Evolutionary conservation across 2,797 vertebrate genomes (phyloP), one percentile per base, ranked within the genome.

Genomic region (Ctenopoma multispine): DNA sequence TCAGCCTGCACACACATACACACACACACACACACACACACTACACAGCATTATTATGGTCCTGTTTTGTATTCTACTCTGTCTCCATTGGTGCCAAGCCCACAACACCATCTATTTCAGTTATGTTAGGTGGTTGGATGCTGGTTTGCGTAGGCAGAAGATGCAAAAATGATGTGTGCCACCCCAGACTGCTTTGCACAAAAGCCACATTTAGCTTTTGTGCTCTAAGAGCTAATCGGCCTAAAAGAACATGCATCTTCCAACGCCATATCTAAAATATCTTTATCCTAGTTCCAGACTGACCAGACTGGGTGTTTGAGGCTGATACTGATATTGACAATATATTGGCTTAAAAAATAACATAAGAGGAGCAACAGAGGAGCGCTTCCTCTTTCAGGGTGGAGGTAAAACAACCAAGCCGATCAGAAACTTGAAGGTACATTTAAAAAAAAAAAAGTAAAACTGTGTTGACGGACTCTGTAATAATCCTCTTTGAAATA

Each of bases 31-130:
- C 53, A 92, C 89, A 90, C 49, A 34, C 29, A 34, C 54, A 92
- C 92, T 88, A 75, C 40, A 12, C 55, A 66, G 75, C 82, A 76
- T 92, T 90, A 83, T 92, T 72, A 44, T 55, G 4, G 36, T 75
- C 59, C 77, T 69, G 66, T 56, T 88, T 79, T 76, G 69, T 84
- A 66, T 80, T 84, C 85, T 58, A 20, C 50, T 63, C 72, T 43
- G 75, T 67, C 70, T 71, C 70, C 79, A 47, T 55, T 62, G 72
- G 72, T 72, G 47, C 67, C 79, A 50, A 77, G 51, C 86, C 83
- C 78, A 87, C 90, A 60, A 1, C 69, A 27, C 43, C 67, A 62
- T 85, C 77, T 63, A 81, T 86, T 64, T 31, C 80, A 82, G 80
- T 20, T 65, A 85, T 80, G 85, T 72, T 67, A 83, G 84, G 84